These are phyloP conservation scores for Plodia interpunctella DNA, from an alignment of 1,140 invertebrate species.

Conservation along the genomic window DNA sequence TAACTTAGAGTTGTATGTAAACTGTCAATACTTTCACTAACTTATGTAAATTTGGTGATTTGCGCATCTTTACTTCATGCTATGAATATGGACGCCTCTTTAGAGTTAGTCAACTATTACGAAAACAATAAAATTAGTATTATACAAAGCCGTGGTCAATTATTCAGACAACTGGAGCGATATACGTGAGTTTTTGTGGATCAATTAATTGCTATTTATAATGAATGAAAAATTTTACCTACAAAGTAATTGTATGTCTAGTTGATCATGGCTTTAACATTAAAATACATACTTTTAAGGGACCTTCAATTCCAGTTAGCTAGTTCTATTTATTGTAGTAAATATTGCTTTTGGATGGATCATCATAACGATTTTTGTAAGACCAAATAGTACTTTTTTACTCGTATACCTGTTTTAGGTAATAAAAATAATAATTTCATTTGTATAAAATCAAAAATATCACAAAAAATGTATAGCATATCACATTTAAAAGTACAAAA, in stretches of 20 bases:
- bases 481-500: conserved; percentile 61
- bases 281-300: conserved; percentile 74
- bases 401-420: conserved; percentile 63
- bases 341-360: conserved; percentile 66
- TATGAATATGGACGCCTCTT: conserved; percentile 73
- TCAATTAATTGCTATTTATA: neutral
- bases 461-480: conserved; percentile 73
- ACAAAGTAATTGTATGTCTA: conserved; percentile 33
- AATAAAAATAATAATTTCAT: conserved; percentile 51
- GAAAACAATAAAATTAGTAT: conserved; percentile 72
- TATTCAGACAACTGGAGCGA: conserved; percentile 35
- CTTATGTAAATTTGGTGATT: conserved; percentile 69
- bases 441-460: conserved; percentile 68
- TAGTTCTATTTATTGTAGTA: conserved; percentile 76
- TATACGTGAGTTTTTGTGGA: neutral
- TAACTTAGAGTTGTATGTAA: conserved; percentile 68
- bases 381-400: conserved; percentile 74
- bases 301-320: conserved; percentile 77
- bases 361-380: conserved; percentile 58
- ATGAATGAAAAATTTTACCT: conserved; percentile 10
- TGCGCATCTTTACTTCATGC: conserved; percentile 70
- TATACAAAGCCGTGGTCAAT: conserved; percentile 68
- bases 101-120: conserved; percentile 73
- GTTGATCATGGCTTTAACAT: conserved; percentile 68
- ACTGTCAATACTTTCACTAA: conserved; percentile 64